Base-by-base conservation (phyloP, 2,113 vertebrate genomes). In the Tretioscincus oriximinensis region DNA sequence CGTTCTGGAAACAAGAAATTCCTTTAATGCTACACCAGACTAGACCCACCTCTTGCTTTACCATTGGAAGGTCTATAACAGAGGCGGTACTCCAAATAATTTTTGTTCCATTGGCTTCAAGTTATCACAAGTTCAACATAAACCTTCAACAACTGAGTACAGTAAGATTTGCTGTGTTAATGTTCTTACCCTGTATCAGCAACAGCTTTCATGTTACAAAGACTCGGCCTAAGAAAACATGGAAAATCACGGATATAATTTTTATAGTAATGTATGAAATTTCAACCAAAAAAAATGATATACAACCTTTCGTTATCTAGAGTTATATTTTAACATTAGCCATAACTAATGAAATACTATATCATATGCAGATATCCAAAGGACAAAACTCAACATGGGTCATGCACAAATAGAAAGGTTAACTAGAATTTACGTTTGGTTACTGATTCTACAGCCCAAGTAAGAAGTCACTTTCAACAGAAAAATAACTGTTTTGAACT, bases 11-110 rank as follows among this genome's bases (percentile, higher is more conserved):
- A 66, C 86, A 84, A 88, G 90, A 87, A 84, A 77, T 4, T 0
- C 77, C 88, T 93, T 92, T 90, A 90, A 73, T 85, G 87, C 74
- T 88, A 80, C 85, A 89, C 77, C 51, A 85, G 22, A 20, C n/a
- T 84, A 87, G 89, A 93, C 83, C 81, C 85, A 93, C 86, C 83
- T 92, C 90, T 91, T 93, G 82, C 77, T 58, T 91, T 92, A 87
- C 90, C 86, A 94, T 89, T 88, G 79, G 90, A 94, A 91, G 91
- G 89, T 88, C 88, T 83, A 85, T 1, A 85, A 73, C 81, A 92
- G 84, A 94, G 84, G 84, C 83, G 86, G 85, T 88, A 76, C 35
- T 7, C 85, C 77, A 84, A 81, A 90, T 89, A 80, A 88, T 76
- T 92, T 89, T 81, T 90, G 76, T 91, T 93, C 86, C 73, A 86